Evolutionary conservation across 2,113 vertebrate genomes (phyloP).

Genomic region (Redunca redunca): DNA sequence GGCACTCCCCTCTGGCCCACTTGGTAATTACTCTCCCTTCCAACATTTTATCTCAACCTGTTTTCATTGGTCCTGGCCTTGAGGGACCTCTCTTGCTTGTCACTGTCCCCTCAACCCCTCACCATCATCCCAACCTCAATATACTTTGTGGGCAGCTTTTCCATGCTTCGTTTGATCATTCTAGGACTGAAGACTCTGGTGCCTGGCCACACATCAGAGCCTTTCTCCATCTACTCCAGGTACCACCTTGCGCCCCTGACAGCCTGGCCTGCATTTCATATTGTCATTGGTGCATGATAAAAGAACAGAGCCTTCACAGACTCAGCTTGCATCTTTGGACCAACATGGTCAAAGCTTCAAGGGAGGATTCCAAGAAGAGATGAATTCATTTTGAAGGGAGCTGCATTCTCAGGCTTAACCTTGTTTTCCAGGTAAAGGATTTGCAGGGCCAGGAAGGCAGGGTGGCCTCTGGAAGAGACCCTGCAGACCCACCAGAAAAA

Average conservation of each 20-base stretch:
- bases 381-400: background rate
- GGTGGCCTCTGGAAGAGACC: background rate
- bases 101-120: background rate
- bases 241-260: background rate
- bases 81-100: background rate
- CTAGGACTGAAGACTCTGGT: background rate
- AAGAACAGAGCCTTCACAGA: background rate
- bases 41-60: background rate
- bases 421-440: background rate
- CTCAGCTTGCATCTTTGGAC: background rate
- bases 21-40: background rate
- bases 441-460: background rate
- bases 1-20: background rate
- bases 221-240: background rate
- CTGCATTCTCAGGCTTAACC: background rate
- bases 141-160: background rate
- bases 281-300: background rate
- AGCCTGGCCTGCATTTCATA: background rate
- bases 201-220: background rate
- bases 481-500: background rate
- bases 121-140: background rate
- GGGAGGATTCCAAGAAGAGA: background rate
- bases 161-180: background rate
- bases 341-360: background rate
- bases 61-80: background rate